These are phyloP conservation scores for Gyps fulvus DNA, from an alignment of 2,113 vertebrate species.

Conservation along the genomic window DNA sequence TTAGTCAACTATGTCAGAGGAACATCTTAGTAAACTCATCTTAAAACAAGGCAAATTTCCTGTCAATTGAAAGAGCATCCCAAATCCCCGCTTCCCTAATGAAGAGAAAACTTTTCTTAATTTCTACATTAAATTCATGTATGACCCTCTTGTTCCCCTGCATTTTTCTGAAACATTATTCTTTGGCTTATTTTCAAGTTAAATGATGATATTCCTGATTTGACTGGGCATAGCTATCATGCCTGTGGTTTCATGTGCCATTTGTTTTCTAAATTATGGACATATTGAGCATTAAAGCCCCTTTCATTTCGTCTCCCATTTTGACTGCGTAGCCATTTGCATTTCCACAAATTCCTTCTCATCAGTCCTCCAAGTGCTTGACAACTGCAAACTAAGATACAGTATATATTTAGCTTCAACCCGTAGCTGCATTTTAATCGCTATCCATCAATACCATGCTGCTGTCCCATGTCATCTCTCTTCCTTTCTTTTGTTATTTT, in stretches of 20 bases:
- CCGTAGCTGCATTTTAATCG: not conserved
- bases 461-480: not conserved
- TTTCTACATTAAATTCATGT: not conserved
- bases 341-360: not conserved
- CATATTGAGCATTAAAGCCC: not conserved
- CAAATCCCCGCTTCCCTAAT: not conserved
- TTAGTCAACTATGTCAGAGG: not conserved
- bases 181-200: not conserved
- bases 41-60: not conserved
- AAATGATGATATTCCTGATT: not conserved
- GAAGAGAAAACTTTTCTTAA: not conserved
- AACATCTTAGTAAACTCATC: not conserved
- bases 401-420: not conserved
- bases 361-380: not conserved
- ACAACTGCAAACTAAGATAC: not conserved
- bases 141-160: not conserved
- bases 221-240: not conserved
- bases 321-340: not conserved
- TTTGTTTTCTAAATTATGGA: not conserved
- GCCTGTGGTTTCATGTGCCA: not conserved
- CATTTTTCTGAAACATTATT: not conserved
- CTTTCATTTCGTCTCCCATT: not conserved
- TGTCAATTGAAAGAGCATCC: not conserved
- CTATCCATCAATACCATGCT: not conserved
- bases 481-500: not conserved